These are phyloP conservation scores for Dicycla oo DNA, from an alignment of 2,888 invertebrate species.

Conservation along the genomic window DNA sequence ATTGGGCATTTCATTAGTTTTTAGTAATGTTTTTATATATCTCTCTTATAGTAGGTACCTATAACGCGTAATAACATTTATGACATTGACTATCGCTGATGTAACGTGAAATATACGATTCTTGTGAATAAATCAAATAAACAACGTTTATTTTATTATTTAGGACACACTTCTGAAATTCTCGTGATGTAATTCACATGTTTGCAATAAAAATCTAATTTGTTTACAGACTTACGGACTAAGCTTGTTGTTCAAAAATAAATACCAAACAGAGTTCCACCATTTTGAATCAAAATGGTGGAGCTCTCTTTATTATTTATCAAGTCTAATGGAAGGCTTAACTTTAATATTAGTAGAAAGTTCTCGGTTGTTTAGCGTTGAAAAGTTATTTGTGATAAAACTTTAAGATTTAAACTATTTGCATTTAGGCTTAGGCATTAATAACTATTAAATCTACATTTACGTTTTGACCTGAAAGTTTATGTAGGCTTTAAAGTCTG, in stretches of 20 bases:
- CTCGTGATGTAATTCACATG: conserved; percentile 12
- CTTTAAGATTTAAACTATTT: conserved; percentile 20
- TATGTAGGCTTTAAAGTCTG: background rate
- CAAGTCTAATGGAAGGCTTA: conserved; percentile 17
- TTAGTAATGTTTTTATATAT: conserved; percentile 4
- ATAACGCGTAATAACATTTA: conserved; percentile 6
- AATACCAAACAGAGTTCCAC: no score
- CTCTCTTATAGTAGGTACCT: background rate
- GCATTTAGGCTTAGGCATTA: background rate
- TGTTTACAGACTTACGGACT: background rate
- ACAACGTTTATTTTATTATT: conserved; percentile 31
- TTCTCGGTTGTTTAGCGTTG: conserved; percentile 1
- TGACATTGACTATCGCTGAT: conserved; percentile 30
- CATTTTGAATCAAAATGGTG: no score
- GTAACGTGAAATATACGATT: conserved; percentile 28
- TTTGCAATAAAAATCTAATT: conserved; percentile 31
- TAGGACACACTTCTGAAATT: conserved; percentile 24
- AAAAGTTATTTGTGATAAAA: conserved; percentile 19
- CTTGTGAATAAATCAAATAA: conserved; percentile 41
- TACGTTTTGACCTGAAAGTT: background rate
- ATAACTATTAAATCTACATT: conserved; percentile 3
- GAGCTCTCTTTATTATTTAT: conserved; percentile 20
- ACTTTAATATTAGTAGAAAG: background rate
- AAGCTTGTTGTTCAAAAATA: conserved; percentile 3
- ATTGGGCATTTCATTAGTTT: background rate